Evolutionary conservation across 2,797 vertebrate genomes (phyloP).

Genomic region (Pangasius mekongensis): DNA sequence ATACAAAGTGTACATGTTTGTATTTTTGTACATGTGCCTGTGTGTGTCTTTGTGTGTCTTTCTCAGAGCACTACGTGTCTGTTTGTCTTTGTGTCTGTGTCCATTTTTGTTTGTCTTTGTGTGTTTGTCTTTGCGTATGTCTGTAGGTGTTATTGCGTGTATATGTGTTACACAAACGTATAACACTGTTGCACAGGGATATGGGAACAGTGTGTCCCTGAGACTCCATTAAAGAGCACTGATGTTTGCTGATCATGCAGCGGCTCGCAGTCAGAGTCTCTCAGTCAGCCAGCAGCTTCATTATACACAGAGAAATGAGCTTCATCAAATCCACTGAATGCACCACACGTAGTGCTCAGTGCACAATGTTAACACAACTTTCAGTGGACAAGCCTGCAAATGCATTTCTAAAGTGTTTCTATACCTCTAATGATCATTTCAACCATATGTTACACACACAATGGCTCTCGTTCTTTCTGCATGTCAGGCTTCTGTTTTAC

Average conservation of each 20-base stretch:
- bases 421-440: neutral
- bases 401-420: neutral
- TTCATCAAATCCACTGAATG: neutral
- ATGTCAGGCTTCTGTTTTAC: neutral
- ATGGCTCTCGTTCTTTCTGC: neutral
- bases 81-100: neutral
- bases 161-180: neutral
- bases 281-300: neutral
- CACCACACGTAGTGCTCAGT: neutral
- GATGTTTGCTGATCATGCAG: neutral
- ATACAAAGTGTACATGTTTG: neutral
- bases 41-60: neutral
- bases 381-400: neutral
- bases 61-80: neutral
- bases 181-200: neutral
- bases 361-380: neutral
- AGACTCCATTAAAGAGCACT: slow-evolving; percentile 17
- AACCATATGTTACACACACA: too few relatives aligned
- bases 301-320: neutral
- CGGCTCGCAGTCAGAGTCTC: neutral
- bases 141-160: too few relatives aligned
- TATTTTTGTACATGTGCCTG: neutral
- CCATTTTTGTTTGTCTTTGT: neutral
- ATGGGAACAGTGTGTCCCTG: neutral
- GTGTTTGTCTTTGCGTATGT: neutral